Conservation (phyloP, 2,888 invertebrate genomes). For the Mesoligia furuncula region DNA sequence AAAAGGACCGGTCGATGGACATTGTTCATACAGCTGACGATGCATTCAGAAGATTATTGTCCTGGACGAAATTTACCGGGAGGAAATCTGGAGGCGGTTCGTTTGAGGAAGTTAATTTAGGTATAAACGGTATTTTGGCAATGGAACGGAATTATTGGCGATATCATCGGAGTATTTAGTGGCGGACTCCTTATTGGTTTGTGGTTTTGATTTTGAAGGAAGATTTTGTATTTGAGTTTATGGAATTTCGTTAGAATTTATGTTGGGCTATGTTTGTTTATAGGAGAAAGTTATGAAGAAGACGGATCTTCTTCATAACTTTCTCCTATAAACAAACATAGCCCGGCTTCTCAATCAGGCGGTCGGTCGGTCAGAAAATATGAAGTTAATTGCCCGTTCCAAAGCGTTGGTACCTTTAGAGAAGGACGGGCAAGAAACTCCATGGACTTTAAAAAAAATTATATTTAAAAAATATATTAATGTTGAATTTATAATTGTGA, state of each 20-base stretch:
- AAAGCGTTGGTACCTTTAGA: too few relatives aligned
- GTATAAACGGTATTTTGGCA: slow-evolving; percentile 74
- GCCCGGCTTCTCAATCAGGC: too few relatives aligned
- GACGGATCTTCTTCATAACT: too few relatives aligned
- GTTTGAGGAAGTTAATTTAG: slow-evolving; percentile 76
- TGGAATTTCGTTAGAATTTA: background rate
- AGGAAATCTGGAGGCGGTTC: slow-evolving; percentile 72
- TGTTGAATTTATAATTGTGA: too few relatives aligned
- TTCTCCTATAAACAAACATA: too few relatives aligned
- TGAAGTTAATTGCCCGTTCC: too few relatives aligned
- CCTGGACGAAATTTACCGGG: slow-evolving; percentile 75
- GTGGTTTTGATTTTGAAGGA: slow-evolving; percentile 32
- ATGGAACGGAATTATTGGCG: slow-evolving; percentile 64
- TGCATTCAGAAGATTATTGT: slow-evolving; percentile 81
- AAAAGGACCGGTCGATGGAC: slow-evolving; percentile 61
- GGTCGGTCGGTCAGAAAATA: too few relatives aligned
- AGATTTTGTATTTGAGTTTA: slow-evolving; percentile 1
- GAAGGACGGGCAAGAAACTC: too few relatives aligned
- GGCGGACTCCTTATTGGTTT: slow-evolving; percentile 35
- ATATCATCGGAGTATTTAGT: slow-evolving; percentile 56
- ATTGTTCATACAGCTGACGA: slow-evolving; percentile 75
- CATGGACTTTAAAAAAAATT: too few relatives aligned
- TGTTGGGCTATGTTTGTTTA: background rate
- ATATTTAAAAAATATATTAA: too few relatives aligned
- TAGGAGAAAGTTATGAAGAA: background rate